Base-by-base conservation (phyloP, 2,888 invertebrate species). In the Tipula helvola region DNA sequence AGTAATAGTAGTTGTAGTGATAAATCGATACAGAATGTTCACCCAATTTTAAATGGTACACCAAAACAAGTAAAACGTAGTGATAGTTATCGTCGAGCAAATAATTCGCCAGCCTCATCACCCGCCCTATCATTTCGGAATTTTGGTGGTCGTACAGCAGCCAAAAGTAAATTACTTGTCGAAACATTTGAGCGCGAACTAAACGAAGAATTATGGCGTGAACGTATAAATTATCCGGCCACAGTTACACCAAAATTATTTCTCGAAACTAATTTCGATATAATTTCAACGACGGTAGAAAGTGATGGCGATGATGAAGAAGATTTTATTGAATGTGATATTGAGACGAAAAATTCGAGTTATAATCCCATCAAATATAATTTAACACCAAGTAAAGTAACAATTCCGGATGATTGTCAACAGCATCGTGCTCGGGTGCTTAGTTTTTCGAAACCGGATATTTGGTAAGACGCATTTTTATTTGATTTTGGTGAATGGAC, bases 11-110 rank as follows among this genome's bases (percentile, higher is more conserved):
- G 71, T 71, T 10, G 10, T 28, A 13, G 39, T 39, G 39, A 28
- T 71, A 71, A 71, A 71, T 71, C 71, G 12, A 71, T 71, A 71
- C 3, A 10, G 12, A 28, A 90, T 18, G 88, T 90, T 28, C 88
- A 90, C 86, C 86, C 87, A 90, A 90, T 87, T 91, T 89, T 44
- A 86, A 86, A 28, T 28, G 44, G 44, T 88, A 18, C 87, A 87
- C 86, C 88, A 42, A 88, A 88, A 57, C 94, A 94, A 92, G 92
- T 96, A 85, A 96, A 96, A 91, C 95, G 97, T 87, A 96, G 96
- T 90, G 96, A 97, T 90, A 97, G 96, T 91, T 97, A 97, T 90
- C 94, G 96, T 88, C 93, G 96, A 91, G 97, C 97, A 16, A 96
- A 96, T 91, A 16, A 36, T 52, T 86, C 57, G n/a, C 86, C 52